A percentile compares a stretch with the other conserved stretches of the same genome.
Evolutionary conservation across 2,888 invertebrate genomes (phyloP).

Genomic region (Mallateleia sp.): DNA sequence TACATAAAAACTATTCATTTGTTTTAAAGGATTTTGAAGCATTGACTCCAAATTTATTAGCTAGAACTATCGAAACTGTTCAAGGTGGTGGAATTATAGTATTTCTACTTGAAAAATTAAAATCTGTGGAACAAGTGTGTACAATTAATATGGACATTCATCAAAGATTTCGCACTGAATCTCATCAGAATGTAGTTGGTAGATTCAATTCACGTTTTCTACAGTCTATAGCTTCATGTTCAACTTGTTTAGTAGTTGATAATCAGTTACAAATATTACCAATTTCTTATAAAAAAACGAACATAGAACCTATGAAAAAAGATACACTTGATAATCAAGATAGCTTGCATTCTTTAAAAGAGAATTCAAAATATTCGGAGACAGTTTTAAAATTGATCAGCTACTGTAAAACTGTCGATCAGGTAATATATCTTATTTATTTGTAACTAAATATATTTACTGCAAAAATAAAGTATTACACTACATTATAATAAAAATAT

Average conservation of each 20-base stretch:
- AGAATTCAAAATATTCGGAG: constrained; percentile 96
- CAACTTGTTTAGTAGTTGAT: constrained; percentile 89
- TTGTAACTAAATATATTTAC: too few species aligned
- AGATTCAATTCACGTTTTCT: constrained; percentile 94
- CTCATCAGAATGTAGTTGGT: constrained; percentile 91
- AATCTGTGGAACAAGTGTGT: constrained; percentile 97
- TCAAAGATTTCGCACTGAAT: constrained; percentile 98
- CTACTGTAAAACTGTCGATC: constrained; percentile 97
- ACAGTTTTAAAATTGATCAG: constrained; percentile 97
- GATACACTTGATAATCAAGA: constrained; percentile 90
- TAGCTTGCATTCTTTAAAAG: constrained; percentile 94
- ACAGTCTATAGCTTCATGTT: constrained; percentile 96
- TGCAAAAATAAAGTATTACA: too few species aligned
- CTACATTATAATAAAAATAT: too few species aligned
- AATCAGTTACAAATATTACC: constrained; percentile 94
- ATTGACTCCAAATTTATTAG: constrained; percentile 98
- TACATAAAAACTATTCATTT: too few species aligned
- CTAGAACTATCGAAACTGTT: constrained; percentile 99
- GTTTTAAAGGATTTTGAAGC: constrained; percentile 97
- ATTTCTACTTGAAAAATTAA: constrained; percentile 95
- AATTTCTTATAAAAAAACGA: constrained; percentile 96
- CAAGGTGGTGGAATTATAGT: constrained; percentile 99
- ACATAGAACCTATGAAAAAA: constrained; percentile 93
- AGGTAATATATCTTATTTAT: too few species aligned
- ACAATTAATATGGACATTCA: constrained; percentile 99